Evolutionary conservation across 1,140 invertebrate genomes (phyloP).

Genomic region (Cecropterus lyciades): DNA sequence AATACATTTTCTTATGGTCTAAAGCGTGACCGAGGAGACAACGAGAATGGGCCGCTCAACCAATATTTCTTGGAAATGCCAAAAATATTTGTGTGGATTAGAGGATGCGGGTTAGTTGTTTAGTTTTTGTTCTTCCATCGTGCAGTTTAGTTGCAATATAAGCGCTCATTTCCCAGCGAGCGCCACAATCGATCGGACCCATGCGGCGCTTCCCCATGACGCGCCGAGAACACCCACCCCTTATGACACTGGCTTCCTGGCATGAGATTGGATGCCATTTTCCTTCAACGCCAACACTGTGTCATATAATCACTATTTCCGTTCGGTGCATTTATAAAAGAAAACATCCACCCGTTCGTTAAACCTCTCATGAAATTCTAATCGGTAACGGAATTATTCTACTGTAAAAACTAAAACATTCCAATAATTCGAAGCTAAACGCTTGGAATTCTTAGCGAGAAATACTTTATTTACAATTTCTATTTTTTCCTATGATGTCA

Average conservation of each 20-base stretch:
- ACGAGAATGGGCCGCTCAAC: background rate
- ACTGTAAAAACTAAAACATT: conserved; percentile 28
- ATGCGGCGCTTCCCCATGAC: conserved; percentile 15
- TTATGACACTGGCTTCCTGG: conserved; percentile 19
- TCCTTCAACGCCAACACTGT: conserved; percentile 5
- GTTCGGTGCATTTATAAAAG: conserved; percentile 5
- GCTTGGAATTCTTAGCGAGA: conserved; percentile 21
- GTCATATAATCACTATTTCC: conserved; percentile 13
- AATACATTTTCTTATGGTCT: background rate
- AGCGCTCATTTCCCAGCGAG: conserved; percentile 15
- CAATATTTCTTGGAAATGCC: conserved; percentile 11
- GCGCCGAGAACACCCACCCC: conserved; percentile 18
- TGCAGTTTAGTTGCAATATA: conserved; percentile 20
- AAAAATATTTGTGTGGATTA: background rate
- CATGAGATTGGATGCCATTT: conserved; percentile 30
- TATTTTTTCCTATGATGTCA: conserved; percentile 24
- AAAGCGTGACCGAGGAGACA: background rate
- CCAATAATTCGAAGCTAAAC: conserved; percentile 17
- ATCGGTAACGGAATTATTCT: conserved; percentile 23
- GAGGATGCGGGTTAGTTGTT: background rate
- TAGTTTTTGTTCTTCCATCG: conserved; percentile 19
- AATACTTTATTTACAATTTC: conserved; percentile 21
- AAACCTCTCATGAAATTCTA: conserved; percentile 30
- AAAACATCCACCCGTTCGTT: conserved; percentile 7
- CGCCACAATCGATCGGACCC: conserved; percentile 20